These are phyloP conservation scores for Leptothorax acervorum DNA, from an alignment of 2,888 invertebrate genomes.

Conservation along the genomic window DNA sequence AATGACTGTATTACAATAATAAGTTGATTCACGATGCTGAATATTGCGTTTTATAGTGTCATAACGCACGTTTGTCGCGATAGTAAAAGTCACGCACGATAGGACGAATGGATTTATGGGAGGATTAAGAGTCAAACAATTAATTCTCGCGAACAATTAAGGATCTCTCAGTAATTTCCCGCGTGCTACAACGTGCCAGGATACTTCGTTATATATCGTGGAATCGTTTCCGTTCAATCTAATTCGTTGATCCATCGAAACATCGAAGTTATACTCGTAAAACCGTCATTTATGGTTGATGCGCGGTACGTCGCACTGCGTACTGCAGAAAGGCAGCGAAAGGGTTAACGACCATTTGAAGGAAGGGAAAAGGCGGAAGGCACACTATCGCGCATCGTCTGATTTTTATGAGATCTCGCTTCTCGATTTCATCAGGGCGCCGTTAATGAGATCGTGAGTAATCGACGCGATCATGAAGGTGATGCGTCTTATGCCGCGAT, in stretches of 20 bases:
- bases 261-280: neutral
- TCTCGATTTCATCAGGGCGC: conserved; percentile 68
- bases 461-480: conserved; percentile 76
- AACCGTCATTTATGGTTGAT: neutral
- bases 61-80: conserved; percentile 37
- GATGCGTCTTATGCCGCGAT: conserved; percentile 70
- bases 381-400: conserved; percentile 56
- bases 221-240: neutral
- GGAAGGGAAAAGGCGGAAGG: conserved; percentile 21
- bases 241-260: neutral
- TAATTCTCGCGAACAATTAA: conserved; percentile 30
- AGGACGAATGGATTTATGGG: conserved; percentile 26
- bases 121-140: neutral
- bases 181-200: neutral
- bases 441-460: conserved; percentile 70
- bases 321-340: neutral
- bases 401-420: conserved; percentile 66
- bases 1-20: conserved; percentile 55
- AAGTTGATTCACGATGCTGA: conserved; percentile 43
- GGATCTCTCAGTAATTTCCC: neutral
- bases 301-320: neutral
- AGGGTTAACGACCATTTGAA: neutral
- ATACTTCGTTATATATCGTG: conserved; percentile 2
- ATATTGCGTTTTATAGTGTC: conserved; percentile 44
- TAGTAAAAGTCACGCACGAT: conserved; percentile 38